Evolutionary conservation across 2,113 vertebrate species (phyloP).

Genomic region (Accipiter virgatus): DNA sequence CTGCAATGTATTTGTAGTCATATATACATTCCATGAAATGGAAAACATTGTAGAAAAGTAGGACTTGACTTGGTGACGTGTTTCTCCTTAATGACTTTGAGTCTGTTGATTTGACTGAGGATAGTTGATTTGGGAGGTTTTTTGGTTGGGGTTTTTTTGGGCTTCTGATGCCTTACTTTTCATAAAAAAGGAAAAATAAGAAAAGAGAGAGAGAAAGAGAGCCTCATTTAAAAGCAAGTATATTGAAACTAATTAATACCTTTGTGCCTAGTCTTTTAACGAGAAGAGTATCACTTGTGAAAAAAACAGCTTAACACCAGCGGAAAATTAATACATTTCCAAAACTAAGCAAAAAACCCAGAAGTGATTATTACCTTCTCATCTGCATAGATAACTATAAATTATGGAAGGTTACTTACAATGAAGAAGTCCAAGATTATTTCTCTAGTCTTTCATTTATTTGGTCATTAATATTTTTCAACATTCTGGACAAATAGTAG

Average conservation of each 20-base stretch:
- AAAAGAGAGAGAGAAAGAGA: not conserved
- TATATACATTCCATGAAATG: not conserved
- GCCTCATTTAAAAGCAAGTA: not conserved
- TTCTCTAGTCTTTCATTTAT: not conserved
- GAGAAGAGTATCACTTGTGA: not conserved
- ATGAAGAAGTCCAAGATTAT: not conserved
- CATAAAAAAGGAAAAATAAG: not conserved
- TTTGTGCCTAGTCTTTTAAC: not conserved
- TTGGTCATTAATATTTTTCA: not conserved
- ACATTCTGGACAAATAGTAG: not conserved
- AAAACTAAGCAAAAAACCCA: not conserved
- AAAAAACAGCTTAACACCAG: not conserved
- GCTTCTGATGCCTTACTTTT: not conserved
- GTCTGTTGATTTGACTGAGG: not conserved
- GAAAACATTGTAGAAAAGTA: not conserved
- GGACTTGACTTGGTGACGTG: not conserved
- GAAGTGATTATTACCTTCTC: not conserved
- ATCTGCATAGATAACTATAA: not conserved
- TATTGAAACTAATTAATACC: not conserved
- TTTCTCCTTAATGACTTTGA: not conserved
- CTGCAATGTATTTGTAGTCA: accelerated
- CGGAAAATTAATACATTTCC: not conserved
- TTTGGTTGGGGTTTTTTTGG: not conserved
- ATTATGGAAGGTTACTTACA: not conserved
- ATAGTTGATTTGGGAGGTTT: not conserved